phyloP scores from a whole-genome alignment of 2,888 invertebrate species.

The Stegophylla sp. region DNA sequence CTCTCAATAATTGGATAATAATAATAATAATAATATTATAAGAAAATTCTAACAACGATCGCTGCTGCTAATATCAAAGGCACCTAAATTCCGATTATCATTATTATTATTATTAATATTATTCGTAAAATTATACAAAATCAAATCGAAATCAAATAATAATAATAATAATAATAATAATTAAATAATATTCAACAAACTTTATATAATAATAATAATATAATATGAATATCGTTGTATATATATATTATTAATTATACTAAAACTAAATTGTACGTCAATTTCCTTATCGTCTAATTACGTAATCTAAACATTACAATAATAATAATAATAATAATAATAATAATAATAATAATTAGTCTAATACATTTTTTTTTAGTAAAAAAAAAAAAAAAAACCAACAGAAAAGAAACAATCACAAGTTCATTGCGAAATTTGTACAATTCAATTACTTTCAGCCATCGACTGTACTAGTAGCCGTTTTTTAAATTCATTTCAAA shows the following conservation, averaged over 20 bases:
- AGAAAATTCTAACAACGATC: conserved; percentile 53
- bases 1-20: conserved; percentile 52
- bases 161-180: not conserved
- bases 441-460: conserved; percentile 56
- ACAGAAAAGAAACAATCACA: conserved; percentile 51
- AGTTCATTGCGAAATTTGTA: conserved; percentile 59
- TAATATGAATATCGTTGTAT: too few relatives aligned
- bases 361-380: conserved; percentile 36
- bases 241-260: too few relatives aligned
- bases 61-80: too few relatives aligned
- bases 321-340: too few relatives aligned
- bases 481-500: conserved; percentile 56
- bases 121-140: conserved; percentile 33
- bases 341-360: too few relatives aligned
- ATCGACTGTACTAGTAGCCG: conserved; percentile 47
- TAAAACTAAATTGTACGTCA: conserved; percentile 54
- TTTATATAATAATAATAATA: not conserved
- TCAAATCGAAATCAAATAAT: not conserved
- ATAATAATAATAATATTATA: too few relatives aligned
- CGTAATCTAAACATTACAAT: conserved; percentile 49
- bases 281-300: conserved; percentile 55
- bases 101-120: conserved; percentile 2
- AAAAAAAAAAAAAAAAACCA: conserved; percentile 45
- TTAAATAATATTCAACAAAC: conserved; percentile 44
- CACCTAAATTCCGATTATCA: conserved; percentile 55